phyloP scores from a whole-genome alignment of 2,888 invertebrate species.

The Biston betularia region DNA sequence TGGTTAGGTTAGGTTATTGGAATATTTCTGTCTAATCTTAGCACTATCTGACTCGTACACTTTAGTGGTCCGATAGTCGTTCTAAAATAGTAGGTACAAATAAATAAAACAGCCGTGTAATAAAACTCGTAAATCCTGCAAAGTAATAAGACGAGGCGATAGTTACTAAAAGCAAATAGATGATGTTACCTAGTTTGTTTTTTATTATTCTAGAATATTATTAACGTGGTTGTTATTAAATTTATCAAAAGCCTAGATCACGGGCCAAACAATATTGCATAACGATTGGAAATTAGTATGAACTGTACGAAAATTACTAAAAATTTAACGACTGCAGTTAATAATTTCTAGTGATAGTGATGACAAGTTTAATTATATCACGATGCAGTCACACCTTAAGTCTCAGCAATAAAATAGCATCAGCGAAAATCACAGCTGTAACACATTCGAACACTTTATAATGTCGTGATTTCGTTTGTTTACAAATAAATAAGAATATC shows the following conservation, averaged over 20 bases:
- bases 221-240: neutral
- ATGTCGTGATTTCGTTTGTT: conserved; percentile 3
- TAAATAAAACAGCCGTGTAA: no score
- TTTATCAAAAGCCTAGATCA: neutral
- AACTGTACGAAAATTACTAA: neutral
- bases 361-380: conserved; percentile 4
- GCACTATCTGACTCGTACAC: no score
- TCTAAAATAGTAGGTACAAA: neutral
- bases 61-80: no score
- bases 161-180: no score
- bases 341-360: neutral
- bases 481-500: conserved; percentile 1
- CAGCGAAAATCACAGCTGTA: neutral
- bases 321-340: neutral
- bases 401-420: neutral
- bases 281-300: neutral
- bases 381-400: conserved; percentile 4
- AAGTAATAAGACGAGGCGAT: no score
- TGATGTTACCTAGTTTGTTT: no score
- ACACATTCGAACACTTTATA: neutral
- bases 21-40: no score
- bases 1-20: no score
- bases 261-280: neutral
- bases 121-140: no score
- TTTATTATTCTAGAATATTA: no score